Base-by-base conservation (phyloP, 1,140 invertebrate genomes). In the Octopus sinensis region DNA sequence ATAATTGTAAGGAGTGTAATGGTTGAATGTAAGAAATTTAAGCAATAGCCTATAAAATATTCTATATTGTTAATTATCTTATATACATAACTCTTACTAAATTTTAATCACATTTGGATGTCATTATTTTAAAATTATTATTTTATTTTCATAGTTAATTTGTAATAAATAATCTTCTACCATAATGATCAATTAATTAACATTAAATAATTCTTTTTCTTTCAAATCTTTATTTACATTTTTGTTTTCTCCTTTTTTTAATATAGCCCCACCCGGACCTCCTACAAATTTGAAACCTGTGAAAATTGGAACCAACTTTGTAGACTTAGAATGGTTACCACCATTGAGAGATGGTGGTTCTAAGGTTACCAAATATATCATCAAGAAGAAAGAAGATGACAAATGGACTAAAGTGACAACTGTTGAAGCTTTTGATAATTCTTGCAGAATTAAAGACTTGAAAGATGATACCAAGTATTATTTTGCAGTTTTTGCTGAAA, bases 281-380 rank as follows among this genome's bases (percentile, higher is more conserved):
- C 97, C 98, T 6, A 96, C 98, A 86, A 94, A 95, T 87, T 96
- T 98, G 5, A 95, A 96, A 86, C 93, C 96, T 0, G 96, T 98
- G 88, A 94, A 97, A 82, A 94, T 99, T 76, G 97, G 96, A 0
- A 97, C 95, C 85, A 96, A 98, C 87, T 97, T 95, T 82, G 96
- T 98, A 13, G 97, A 96, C 0, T 88, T 99, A 1, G 96, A 96
- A 0, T 99, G 98, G 98, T 94, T 87, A 93, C 96, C 91, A 86
- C 98, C 98, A 13, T 93, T 94, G 82, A 94, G 93, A 87, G 97
- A 99, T 89, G 97, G 97, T 82, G 98, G 97, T 75, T 93, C 96
- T 30, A 97, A 96, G 87, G 95, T 99, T 62, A 93, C 96, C 12
- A 91, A 90, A 10, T 90, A 89, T 81, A 83, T 86, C 43, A 79